A percentile compares a stretch with the other conserved stretches of the same genome.
Evolutionary conservation across 2,113 vertebrate species (phyloP).

Genomic region (Labeo rohita): DNA sequence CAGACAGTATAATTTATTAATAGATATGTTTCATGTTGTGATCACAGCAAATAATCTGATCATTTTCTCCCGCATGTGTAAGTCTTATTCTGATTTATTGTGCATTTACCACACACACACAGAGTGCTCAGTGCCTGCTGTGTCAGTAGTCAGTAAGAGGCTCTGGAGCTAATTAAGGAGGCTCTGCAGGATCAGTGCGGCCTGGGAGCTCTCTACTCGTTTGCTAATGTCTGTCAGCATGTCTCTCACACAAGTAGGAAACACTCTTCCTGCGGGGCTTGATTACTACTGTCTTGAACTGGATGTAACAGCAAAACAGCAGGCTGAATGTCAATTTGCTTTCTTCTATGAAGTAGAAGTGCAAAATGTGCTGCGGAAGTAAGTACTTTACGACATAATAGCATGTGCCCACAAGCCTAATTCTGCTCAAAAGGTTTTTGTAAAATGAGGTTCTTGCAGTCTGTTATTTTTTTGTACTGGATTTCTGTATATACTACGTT

Average conservation of each 20-base stretch:
- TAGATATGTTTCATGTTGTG: background rate
- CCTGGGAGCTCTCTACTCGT: conserved; percentile 19
- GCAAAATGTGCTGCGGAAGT: background rate
- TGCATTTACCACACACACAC: conserved; percentile 6
- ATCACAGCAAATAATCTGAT: conserved; percentile 16
- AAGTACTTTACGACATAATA: background rate
- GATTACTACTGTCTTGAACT: conserved; percentile 40
- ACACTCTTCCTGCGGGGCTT: conserved; percentile 28
- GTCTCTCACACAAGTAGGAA: conserved; percentile 29
- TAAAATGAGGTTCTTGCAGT: too few relatives aligned
- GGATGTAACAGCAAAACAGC: background rate
- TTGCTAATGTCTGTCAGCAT: conserved; percentile 44
- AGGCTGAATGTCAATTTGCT: background rate
- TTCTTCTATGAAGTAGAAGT: background rate
- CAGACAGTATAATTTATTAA: conserved; percentile 10
- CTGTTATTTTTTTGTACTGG: too few relatives aligned
- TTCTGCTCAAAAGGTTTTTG: too few relatives aligned
- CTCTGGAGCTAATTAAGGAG: conserved; percentile 36
- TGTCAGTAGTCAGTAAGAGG: conserved; percentile 19
- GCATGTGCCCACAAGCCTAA: background rate
- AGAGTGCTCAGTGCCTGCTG: conserved; percentile 5
- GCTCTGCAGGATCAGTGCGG: conserved; percentile 11
- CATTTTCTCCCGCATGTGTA: background rate
- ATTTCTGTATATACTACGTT: too few relatives aligned
- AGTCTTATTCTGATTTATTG: background rate